Evolutionary conservation across 2,113 vertebrate species (phyloP), one percentile per base, ranked within the genome.

Genomic region (Glaucidium brasilianum): DNA sequence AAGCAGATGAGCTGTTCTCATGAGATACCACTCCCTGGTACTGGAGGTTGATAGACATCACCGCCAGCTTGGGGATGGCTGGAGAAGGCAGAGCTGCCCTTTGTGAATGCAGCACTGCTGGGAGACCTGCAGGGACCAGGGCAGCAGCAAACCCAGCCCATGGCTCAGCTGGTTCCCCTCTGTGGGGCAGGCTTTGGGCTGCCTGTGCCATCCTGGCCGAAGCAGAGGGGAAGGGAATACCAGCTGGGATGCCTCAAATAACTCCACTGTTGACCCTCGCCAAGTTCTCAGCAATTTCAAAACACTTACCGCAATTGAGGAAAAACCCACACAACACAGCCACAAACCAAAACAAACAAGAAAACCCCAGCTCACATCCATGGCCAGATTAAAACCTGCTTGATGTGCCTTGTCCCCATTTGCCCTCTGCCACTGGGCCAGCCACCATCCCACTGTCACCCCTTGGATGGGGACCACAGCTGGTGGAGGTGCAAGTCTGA

Each of bases 261-360:
- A 50, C 68, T 85, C 85, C 0, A 0, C 45, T 76, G 59, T 41
- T 58, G 87, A 60, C 62, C 66, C 76, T 66, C 2, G 21, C 91
- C 81, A 92, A 94, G 96, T 76, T 87, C 96, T 87, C 94, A 91
- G 92, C 62, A 3, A 30, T 91, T 92, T 62, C 92, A 59, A 66
- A 95, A 87, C 94, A 85, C 76, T 75, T 74, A 39, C 86, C 15
- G 26, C 81, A 34, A 39, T 85, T 73, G 49, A 90, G 82, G 90
- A 85, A 26, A 85, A 66, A 47, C 14, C 34, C 81, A 88, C 74
- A 27, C 35, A 81, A 90, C 1, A 2, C 82, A 88, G 78, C 56
- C 26, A 10, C 78, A 71, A 77, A 96, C 52, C 73, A 92, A 94
- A 95, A 63, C 85, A 93, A 82, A 85, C 66, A 59, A 71, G 86